Conservation (phyloP, 2,113 vertebrate genomes). For the Thamnophis sirtalis region DNA sequence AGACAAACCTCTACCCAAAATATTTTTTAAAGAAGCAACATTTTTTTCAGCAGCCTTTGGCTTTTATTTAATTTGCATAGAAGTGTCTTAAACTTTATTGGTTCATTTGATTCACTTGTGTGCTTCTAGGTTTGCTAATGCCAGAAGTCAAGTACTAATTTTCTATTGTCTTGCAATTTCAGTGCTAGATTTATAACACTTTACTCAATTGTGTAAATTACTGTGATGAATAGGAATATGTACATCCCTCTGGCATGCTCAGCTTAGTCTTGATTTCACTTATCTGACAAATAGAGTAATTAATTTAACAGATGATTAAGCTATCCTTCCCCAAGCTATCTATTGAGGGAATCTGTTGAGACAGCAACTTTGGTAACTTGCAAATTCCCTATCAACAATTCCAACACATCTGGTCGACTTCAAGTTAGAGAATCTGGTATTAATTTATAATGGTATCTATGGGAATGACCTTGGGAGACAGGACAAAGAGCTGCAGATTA, state of each 20-base stretch:
- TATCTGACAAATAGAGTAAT: neutral
- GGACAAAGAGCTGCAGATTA: neutral
- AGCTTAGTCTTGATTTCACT: neutral
- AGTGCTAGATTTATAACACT: neutral
- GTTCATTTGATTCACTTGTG: neutral
- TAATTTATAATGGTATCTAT: neutral
- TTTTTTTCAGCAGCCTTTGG: constrained; percentile 46
- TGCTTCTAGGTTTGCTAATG: neutral
- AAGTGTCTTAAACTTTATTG: neutral
- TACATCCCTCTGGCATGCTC: neutral
- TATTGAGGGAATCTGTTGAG: neutral
- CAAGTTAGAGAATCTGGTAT: neutral
- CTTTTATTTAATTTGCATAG: constrained; percentile 31
- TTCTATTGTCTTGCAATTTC: neutral
- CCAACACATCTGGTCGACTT: neutral
- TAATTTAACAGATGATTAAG: neutral
- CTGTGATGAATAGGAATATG: neutral
- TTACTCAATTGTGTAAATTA: neutral
- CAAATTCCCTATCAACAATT: neutral
- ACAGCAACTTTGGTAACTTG: neutral
- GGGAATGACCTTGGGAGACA: neutral
- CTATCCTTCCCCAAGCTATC: neutral
- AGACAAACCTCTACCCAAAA: constrained; percentile 14
- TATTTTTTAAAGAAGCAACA: constrained; percentile 23
- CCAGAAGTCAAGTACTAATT: neutral